Base-by-base conservation (phyloP, 2,888 invertebrate genomes). In the Prenolepis imparis region DNA sequence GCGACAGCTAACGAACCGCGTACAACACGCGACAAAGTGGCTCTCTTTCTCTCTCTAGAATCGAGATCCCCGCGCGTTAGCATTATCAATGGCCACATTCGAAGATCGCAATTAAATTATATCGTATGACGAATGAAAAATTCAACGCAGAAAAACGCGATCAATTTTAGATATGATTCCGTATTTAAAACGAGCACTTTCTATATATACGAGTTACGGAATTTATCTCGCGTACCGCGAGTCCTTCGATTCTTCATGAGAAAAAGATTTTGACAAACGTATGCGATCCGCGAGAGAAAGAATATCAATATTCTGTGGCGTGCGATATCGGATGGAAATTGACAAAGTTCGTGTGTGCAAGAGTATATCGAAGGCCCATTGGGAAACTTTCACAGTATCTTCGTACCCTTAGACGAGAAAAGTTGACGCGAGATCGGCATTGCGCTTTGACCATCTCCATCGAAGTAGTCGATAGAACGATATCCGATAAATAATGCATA, bases 401-500 rank as follows among this genome's bases (percentile, higher is more conserved):
- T 48, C 52, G 36, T 59, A 57, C n/a, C 78, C 67, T 61, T 59
- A 48, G 82, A 66, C 75, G 80, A 78, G 80, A 59, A 68, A 83
- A 80, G 83, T 83, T 83, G 80, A 39, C 59, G 68, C 41, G 67
- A 11, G 24, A 83, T 78, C 83, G 83, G 78, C 68, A 59, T 78
- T 78, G 57, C 55, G 48, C 66, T 75, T 77, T 80, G 78, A 80
- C 78, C 78, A 80, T 59, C 44, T 41, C 44, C 18, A 32, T 72
- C 78, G 57, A 15, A 67, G 39, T 39, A 59, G 32, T 73, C 78
- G 41, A 59, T 73, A 9, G 73, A 73, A 36, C 59, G 74, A 44
- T 59, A 80, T 61, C 59, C 36, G 36, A 80, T 80, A 80, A 80
- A 80, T 80, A 80, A 80, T 80, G 73, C 73, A 80, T 80, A 80